Evolutionary conservation across 2,888 invertebrate species (phyloP).

Genomic region (Campoplex capitator): DNA sequence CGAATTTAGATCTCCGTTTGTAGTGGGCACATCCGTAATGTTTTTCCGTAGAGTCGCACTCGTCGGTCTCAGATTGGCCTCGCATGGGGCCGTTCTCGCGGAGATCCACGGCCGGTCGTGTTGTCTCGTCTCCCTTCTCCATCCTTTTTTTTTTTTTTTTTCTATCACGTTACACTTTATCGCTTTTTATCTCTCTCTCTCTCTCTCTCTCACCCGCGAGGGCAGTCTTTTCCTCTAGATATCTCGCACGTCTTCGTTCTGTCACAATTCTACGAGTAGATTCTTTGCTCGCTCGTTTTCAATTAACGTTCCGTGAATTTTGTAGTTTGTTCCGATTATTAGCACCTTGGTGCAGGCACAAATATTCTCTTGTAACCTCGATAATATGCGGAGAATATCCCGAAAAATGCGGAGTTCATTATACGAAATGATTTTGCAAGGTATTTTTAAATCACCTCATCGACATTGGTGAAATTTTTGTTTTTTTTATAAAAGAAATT

Average conservation of each 20-base stretch:
- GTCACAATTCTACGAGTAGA: conserved; percentile 27
- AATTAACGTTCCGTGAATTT: conserved; percentile 64
- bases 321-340: conserved; percentile 57
- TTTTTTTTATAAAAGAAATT: not conserved
- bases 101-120: conserved; percentile 65
- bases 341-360: conserved; percentile 41
- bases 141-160: conserved; percentile 51
- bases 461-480: not conserved
- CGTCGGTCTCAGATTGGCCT: conserved; percentile 68
- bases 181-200: conserved; percentile 25
- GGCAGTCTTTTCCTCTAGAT: conserved; percentile 12
- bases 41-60: conserved; percentile 73
- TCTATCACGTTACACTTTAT: conserved; percentile 19
- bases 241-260: conserved; percentile 17
- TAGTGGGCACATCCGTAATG: conserved; percentile 92
- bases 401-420: conserved; percentile 16
- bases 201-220: conserved; percentile 4
- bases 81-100: conserved; percentile 65
- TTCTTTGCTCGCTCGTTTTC: conserved; percentile 37
- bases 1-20: conserved; percentile 93
- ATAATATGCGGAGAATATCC: conserved; percentile 6
- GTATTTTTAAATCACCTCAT: not conserved
- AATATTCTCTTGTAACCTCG: conserved; percentile 22
- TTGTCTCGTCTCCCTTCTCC: conserved; percentile 72
- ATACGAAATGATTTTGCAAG: not conserved